Evolutionary conservation across 2,113 vertebrate species (phyloP).

Genomic region (Dasypus novemcinctus): DNA sequence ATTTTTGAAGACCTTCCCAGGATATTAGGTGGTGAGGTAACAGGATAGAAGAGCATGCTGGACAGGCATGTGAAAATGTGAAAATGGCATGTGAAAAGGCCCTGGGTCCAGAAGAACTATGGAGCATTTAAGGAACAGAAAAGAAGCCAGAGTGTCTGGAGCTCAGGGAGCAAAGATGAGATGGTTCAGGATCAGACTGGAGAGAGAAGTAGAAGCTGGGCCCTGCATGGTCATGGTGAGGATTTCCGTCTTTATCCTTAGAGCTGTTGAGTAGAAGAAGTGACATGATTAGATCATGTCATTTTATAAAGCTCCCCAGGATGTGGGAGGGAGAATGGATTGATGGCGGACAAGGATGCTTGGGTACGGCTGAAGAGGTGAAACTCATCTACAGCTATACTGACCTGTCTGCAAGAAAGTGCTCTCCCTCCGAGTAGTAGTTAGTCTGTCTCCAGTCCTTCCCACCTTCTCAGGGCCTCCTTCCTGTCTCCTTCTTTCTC

Average conservation of each 20-base stretch:
- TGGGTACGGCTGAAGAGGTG: not conserved
- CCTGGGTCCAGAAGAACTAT: not conserved
- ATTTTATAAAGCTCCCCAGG: not conserved
- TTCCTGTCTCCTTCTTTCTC: not conserved
- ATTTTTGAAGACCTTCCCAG: not conserved
- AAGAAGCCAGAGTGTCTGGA: not conserved
- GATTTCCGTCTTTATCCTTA: not conserved
- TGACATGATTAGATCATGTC: not conserved
- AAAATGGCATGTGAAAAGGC: not conserved
- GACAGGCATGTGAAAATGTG: too few species aligned
- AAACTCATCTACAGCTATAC: not conserved
- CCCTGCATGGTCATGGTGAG: not conserved
- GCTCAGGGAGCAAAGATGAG: not conserved
- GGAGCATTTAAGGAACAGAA: not conserved
- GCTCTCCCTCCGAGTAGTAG: not conserved
- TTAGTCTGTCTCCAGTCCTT: not conserved
- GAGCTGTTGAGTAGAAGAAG: too few species aligned
- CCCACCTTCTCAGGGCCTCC: not conserved
- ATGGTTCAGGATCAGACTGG: not conserved
- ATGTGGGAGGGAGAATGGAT: not conserved
- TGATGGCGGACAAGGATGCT: not conserved
- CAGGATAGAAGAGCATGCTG: not conserved
- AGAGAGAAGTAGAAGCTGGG: not conserved
- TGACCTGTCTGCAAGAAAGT: accelerated
- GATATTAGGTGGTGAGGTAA: not conserved